These are phyloP conservation scores for Alouatta caraya DNA, from an alignment of 2,797 vertebrate genomes.

Conservation along the genomic window DNA sequence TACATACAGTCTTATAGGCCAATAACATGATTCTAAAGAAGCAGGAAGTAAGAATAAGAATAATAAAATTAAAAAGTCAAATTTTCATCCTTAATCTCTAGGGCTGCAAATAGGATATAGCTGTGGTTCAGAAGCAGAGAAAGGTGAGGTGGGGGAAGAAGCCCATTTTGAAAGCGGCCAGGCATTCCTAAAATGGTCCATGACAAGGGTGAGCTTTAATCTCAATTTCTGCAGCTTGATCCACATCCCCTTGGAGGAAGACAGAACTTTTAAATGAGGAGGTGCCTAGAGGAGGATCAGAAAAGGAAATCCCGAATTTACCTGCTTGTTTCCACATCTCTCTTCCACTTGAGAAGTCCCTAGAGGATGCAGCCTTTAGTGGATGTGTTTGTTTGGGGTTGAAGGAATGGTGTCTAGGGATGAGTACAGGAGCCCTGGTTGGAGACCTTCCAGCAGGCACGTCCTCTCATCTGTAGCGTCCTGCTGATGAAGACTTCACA, in stretches of 20 bases:
- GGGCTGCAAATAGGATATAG: conserved; percentile 23
- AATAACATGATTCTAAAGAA: conserved; percentile 72
- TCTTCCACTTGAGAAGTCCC: neutral
- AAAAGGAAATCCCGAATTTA: neutral
- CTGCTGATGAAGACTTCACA: neutral
- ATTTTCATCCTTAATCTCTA: conserved; percentile 61
- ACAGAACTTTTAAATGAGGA: neutral
- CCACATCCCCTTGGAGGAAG: neutral
- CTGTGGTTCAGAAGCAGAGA: neutral
- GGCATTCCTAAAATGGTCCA: neutral
- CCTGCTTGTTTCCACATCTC: neutral
- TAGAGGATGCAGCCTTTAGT: neutral
- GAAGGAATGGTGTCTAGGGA: neutral
- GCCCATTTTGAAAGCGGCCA: neutral
- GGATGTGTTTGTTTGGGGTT: neutral
- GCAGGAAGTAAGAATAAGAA: conserved; percentile 73
- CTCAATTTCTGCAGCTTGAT: neutral
- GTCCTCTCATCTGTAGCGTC: neutral
- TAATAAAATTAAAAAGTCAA: conserved; percentile 76
- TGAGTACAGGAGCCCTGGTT: neutral
- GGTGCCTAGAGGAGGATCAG: neutral
- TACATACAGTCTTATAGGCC: conserved; percentile 57
- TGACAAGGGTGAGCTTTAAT: neutral
- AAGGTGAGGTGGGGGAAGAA: neutral
- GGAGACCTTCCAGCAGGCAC: neutral